Evolutionary conservation across 2,797 vertebrate species (phyloP), one percentile per base, ranked within the genome.

Genomic region (Huso huso): DNA sequence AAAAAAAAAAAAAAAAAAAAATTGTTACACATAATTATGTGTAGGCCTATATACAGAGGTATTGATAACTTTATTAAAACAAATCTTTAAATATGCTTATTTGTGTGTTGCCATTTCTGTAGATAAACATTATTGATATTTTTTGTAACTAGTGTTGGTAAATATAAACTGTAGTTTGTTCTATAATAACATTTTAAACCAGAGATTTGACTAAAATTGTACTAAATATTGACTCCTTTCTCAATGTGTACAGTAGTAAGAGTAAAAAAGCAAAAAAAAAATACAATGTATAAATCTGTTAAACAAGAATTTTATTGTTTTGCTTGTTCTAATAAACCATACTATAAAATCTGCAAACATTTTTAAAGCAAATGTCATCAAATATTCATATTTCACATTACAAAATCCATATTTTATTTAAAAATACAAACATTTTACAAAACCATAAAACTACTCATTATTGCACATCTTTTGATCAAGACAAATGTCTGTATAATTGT

Each of bases 381-480:
- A 84, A 88, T 84, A 67, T 72, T 62, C 64, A 37, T n/a, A 62
- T 73, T 82, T 79, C 77, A 81, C 15, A 18, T 81, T 87, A 88
- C 81, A 90, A 91, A 90, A 87, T 81, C 74, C 72, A 63, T 71
- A 74, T 76, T 67, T 64, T 76, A 82, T 88, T 86, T 80, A 83
- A 91, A 86, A 93, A 88, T 95, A 92, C 93, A 95, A 97, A 95
- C 84, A 86, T 79, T 93, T 90, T 94, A 93, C 89, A 95, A 97
- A 98, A 94, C 88, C 89, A 92, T 91, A 91, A 92, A 90, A 92
- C 90, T 92, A 95, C 88, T 81, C 88, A 82, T 92, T 94, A 96
- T 96, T 98, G 94, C 94, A 98, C 94, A 92, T 91, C 91, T 91
- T 91, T 92, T 93, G 88, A 88, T 88, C 90, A 94, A 93, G 94